These are phyloP conservation scores for Listronotus bonariensis DNA, from an alignment of 1,140 invertebrate genomes.

Conservation along the genomic window DNA sequence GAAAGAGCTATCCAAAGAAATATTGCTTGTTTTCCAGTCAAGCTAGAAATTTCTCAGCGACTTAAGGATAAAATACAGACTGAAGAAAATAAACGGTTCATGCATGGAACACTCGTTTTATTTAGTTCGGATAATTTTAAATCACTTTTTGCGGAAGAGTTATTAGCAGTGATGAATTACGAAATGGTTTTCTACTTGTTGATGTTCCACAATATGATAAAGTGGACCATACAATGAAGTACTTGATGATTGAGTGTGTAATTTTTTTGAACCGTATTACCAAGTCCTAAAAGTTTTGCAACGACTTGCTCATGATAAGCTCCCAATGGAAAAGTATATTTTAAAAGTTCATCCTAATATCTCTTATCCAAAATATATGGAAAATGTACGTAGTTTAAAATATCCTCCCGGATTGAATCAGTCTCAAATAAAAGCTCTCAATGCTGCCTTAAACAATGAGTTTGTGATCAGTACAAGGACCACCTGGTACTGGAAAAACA, in stretches of 20 bases:
- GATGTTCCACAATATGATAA: slow-evolving; percentile 46
- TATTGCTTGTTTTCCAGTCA: not conserved
- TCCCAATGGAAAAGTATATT: slow-evolving; percentile 64
- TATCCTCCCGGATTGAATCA: slow-evolving; percentile 57
- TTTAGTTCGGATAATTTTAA: slow-evolving; percentile 70
- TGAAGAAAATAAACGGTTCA: slow-evolving; percentile 58
- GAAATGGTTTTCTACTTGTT: slow-evolving; percentile 59
- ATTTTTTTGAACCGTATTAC: slow-evolving; percentile 72
- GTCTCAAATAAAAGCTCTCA: slow-evolving; percentile 64
- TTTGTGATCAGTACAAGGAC: slow-evolving; percentile 77
- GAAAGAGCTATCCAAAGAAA: slow-evolving; percentile 28
- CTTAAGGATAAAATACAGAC: slow-evolving; percentile 19
- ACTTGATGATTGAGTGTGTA: slow-evolving; percentile 67
- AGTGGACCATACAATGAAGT: slow-evolving; percentile 29
- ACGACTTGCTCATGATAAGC: slow-evolving; percentile 59
- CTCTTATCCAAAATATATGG: slow-evolving; percentile 36
- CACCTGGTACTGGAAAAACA: slow-evolving; percentile 83
- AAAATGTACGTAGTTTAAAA: slow-evolving; percentile 38
- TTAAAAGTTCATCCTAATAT: slow-evolving; percentile 51
- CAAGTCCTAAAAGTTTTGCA: slow-evolving; percentile 57
- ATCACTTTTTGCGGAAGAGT: slow-evolving; percentile 70
- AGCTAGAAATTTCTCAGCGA: not conserved
- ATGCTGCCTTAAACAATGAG: slow-evolving; percentile 63
- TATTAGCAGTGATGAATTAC: slow-evolving; percentile 58
- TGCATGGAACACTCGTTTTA: slow-evolving; percentile 72